Evolutionary conservation across 2,888 invertebrate species (phyloP).

Genomic region (Melanophora roralis): DNA sequence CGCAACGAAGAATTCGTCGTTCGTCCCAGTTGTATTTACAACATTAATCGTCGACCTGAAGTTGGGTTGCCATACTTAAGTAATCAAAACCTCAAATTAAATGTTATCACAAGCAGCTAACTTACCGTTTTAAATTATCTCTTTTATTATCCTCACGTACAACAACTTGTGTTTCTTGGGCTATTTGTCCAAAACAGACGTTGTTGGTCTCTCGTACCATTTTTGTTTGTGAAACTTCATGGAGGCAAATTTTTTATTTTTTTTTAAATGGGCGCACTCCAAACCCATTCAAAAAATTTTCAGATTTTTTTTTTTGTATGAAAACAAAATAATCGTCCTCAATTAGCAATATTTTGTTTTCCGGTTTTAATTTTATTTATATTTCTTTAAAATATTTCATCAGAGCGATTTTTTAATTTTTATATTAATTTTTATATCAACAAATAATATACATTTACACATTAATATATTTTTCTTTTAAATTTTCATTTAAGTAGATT

Average conservation of each 20-base stretch:
- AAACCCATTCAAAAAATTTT: slow-evolving; percentile 69
- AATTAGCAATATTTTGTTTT: slow-evolving; percentile 52
- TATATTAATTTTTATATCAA: not conserved
- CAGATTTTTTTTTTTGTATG: not conserved
- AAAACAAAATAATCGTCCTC: slow-evolving; percentile 43
- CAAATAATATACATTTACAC: not conserved
- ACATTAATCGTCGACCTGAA: too few species aligned
- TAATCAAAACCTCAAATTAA: too few species aligned
- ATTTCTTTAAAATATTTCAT: slow-evolving; percentile 1
- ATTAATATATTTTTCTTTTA: not conserved
- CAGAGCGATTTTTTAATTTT: not conserved
- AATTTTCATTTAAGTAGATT: not conserved
- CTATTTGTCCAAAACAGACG: slow-evolving; percentile 99
- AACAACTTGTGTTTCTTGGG: slow-evolving; percentile 86
- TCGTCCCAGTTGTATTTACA: too few species aligned
- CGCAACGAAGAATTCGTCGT: too few species aligned
- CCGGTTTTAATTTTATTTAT: not conserved
- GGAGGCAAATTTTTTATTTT: slow-evolving; percentile 73
- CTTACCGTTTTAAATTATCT: slow-evolving; percentile 71
- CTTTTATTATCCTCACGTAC: slow-evolving; percentile 88
- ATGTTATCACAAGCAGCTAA: not conserved
- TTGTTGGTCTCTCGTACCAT: slow-evolving; percentile 99
- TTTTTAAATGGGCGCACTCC: slow-evolving; percentile 74
- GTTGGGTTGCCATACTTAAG: too few species aligned
- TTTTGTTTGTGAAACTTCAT: slow-evolving; percentile 96